Percentiles rank a stretch among this genome's conserved stretches.
Evolutionary conservation across 2,113 vertebrate genomes (phyloP).

Genomic region (Mola mola): DNA sequence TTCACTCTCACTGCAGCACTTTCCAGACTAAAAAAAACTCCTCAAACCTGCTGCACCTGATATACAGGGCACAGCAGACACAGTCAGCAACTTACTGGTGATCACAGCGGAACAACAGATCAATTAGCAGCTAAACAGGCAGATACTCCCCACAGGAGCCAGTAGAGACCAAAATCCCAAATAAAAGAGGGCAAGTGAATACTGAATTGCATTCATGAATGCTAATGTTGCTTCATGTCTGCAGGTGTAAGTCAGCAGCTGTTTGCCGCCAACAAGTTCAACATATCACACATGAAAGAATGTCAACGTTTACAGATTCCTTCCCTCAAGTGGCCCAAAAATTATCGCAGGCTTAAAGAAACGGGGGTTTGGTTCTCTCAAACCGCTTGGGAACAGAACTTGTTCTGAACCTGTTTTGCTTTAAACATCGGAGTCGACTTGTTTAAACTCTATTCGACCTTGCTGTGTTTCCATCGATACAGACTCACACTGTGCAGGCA

Average conservation of each 20-base stretch:
- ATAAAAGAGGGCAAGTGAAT: not conserved
- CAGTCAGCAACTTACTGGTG: not conserved
- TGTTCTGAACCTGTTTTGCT: not conserved
- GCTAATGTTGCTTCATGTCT: not conserved
- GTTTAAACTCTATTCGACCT: not conserved
- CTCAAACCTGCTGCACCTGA: not conserved
- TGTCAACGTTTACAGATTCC: no score
- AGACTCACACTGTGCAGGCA: constrained; percentile 3
- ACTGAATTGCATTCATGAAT: not conserved
- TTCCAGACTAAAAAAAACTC: not conserved
- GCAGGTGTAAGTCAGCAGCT: not conserved
- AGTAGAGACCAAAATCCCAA: not conserved
- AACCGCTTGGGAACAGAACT: no score
- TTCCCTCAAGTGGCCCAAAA: no score
- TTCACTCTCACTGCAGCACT: not conserved
- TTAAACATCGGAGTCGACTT: not conserved
- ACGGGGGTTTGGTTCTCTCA: no score
- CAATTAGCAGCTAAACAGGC: not conserved
- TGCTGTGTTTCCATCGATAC: not conserved
- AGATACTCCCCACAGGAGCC: not conserved
- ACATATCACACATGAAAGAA: not conserved
- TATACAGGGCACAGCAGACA: not conserved
- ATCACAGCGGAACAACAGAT: not conserved
- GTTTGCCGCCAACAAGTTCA: not conserved
- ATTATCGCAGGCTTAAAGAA: no score